Conservation (phyloP, 2,113 vertebrate species). For the Eudorcas thomsonii region DNA sequence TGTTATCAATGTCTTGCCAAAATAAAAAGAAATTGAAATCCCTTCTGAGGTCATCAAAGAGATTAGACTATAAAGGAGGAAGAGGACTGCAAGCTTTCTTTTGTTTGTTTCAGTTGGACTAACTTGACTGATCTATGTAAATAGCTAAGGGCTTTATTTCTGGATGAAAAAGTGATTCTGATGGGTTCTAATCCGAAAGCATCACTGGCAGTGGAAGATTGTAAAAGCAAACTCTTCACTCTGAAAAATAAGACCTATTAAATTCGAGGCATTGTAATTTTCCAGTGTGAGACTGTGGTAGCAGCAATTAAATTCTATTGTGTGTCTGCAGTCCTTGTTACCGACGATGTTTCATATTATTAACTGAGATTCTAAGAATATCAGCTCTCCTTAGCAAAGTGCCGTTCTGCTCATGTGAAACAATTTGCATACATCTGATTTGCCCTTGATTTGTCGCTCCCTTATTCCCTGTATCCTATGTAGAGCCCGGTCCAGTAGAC, state of each 20-base stretch:
- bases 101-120: slow-evolving; percentile 13
- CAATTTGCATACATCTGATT: slow-evolving; percentile 42
- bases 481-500: background rate
- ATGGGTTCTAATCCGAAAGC: slow-evolving; percentile 49
- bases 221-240: slow-evolving; percentile 61
- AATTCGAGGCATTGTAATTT: slow-evolving; percentile 62
- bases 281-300: slow-evolving; percentile 57
- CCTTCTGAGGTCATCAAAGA: slow-evolving; percentile 21
- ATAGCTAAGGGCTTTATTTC: slow-evolving; percentile 41
- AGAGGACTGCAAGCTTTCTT: background rate
- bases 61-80: background rate
- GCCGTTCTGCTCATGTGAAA: background rate
- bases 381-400: slow-evolving; percentile 35
- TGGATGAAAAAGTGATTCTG: slow-evolving; percentile 35
- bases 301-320: slow-evolving; percentile 58
- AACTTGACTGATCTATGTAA: slow-evolving; percentile 38
- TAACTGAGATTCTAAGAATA: slow-evolving; percentile 61
- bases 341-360: slow-evolving; percentile 24
- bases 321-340: slow-evolving; percentile 50
- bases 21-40: background rate
- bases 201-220: slow-evolving; percentile 47
- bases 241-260: slow-evolving; percentile 69
- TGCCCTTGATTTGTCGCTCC: background rate
- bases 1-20: background rate
- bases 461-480: background rate